Base-by-base conservation (phyloP, 2,113 vertebrate genomes). In the Anolis sagrei region DNA sequence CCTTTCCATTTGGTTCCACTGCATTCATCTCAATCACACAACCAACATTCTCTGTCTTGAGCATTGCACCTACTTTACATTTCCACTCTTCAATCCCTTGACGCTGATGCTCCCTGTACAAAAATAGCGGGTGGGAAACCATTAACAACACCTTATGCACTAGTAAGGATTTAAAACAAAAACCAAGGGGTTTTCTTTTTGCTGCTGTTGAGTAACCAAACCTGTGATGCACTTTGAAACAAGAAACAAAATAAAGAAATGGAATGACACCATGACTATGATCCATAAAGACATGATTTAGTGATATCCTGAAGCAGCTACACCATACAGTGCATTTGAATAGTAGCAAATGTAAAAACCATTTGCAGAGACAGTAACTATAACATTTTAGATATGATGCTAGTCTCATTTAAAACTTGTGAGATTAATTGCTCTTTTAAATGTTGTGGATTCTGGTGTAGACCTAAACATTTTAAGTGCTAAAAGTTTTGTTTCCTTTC, bases 11-110 rank as follows among this genome's bases (percentile, higher is more conserved):
- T 75, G 91, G 70, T 81, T 77, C 70, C 87, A 81, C 32, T 1
- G 81, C 90, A 79, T 89, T 92, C 86, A 92, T 72, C 83, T 88
- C 93, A 91, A 82, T 94, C 95, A 72, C 64, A 88, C 74, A 89
- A 90, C 86, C 89, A 93, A 95, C 94, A 87, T 95, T 87, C 94
- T 92, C 92, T 81, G 87, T 89, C 86, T 51, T 91, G 88, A 83
- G 83, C 91, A 82, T 36, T 91, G 86, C 70, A 54, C 77, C 90
- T 79, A 89, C 91, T 83, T 91, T 85, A 90, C 85, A 92, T 49
- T 73, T 91, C 64, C 79, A 81, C 82, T 87, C 85, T 92, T 92
- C 89, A 90, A 86, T 94, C 93, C 61, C 87, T 81, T 91, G 79
- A 94, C 83, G 84, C 16, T 0, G 9, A 82, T 64, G 89, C 4